Base-by-base conservation (phyloP, 2,888 invertebrate species). In the Entomobrya proxima region DNA sequence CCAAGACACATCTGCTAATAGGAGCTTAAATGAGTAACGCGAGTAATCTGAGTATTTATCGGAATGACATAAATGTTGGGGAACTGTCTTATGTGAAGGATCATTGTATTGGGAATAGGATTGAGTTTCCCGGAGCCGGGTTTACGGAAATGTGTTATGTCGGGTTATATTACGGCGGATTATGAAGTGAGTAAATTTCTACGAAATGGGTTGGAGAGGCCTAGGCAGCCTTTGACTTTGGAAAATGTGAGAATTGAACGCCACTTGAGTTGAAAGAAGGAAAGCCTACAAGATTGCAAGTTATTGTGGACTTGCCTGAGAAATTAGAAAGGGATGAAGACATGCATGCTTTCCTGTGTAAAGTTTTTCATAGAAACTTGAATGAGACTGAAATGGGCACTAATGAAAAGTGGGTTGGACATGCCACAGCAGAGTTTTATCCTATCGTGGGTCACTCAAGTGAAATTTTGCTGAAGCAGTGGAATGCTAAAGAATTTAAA, bases 71-170 rank as follows among this genome's bases (percentile, higher is more conserved):
- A 13, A 40, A 44, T 15, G 15, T 79, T 2, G 74, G 44, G 4
- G 18, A 18, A 4, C 40, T 83, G 3, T 40, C 78, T 3, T 86
- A 75, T 47, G 24, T 86, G n/a, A 86, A 67, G 40, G 83, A 86
- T 18, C 86, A 86, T 21, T 47, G 37, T 21, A 83, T 86, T 18
- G 86, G 83, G 15, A 30, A 24, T 1, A 15, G 24, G 11, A 64
- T 86, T 1, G 32, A 83, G 0, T 83, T 75, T 75, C 86, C 86
- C 0, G 86, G 74, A 13, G 86, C 86, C 0, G 86, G 32, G 5
- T 86, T 47, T 32, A 4, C 55, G 15, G 86, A 86, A 64, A 83
- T 83, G 75, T 67, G 75, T 15, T 21, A n/a, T n/a, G n/a, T n/a
- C n/a, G n/a, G n/a, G n/a, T n/a, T n/a, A n/a, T n/a, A n/a, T 86